A percentile compares a stretch with the other conserved stretches of the same genome.
phyloP scores from a whole-genome alignment of 2,888 invertebrate species.

The Acanthopleura granulata region DNA sequence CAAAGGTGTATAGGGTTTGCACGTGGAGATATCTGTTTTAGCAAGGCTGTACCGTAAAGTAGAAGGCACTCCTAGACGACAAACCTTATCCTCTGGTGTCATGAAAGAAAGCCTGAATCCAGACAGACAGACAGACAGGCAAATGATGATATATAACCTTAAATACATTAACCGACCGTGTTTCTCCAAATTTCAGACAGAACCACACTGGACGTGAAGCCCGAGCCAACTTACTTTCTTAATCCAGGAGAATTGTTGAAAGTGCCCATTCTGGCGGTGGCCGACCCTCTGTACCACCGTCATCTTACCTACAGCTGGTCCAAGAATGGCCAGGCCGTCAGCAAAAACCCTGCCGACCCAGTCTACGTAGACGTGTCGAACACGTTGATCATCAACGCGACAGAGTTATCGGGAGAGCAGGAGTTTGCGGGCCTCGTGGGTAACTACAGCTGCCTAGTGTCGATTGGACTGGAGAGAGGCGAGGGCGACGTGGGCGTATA shows the following conservation, averaged over 20 bases:
- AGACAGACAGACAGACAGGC: no score
- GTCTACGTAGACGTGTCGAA: neutral
- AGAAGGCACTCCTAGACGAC: no score
- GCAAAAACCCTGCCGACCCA: neutral
- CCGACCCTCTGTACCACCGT: neutral
- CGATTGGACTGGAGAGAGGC: conserved; percentile 5
- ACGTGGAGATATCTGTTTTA: no score
- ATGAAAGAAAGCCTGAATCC: no score
- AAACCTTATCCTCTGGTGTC: no score
- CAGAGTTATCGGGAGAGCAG: neutral
- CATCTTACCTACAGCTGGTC: neutral
- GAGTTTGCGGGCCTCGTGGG: neutral
- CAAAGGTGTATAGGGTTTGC: no score
- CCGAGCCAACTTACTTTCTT: neutral
- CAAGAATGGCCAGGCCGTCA: neutral
- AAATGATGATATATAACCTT: no score
- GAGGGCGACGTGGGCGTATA: neutral
- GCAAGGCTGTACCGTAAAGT: no score
- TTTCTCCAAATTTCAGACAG: neutral
- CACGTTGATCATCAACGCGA: conserved; percentile 10
- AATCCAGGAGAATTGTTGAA: neutral
- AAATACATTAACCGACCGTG: no score
- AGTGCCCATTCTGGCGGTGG: neutral
- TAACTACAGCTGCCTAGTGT: conserved; percentile 2
- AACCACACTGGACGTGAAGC: neutral